phyloP scores from a whole-genome alignment of 2,113 vertebrate species.

The Balaenoptera acutorostrata region DNA sequence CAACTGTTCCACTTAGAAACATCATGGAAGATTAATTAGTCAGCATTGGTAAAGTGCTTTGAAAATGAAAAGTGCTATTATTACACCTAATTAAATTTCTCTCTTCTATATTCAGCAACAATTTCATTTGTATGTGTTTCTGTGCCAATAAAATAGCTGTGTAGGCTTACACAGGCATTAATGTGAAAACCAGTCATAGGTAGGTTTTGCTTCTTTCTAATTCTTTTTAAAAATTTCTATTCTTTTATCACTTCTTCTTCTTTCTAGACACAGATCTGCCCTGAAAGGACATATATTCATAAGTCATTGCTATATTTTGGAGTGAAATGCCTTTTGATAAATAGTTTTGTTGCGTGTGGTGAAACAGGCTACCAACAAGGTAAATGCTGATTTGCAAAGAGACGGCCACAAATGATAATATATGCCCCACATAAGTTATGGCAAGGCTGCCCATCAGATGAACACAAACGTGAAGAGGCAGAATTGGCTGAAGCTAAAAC shows the following conservation, averaged over 20 bases:
- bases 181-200: neutral
- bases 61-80: conserved; percentile 61
- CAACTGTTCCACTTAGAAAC: conserved; percentile 7
- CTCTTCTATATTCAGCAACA: conserved; percentile 52
- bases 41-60: conserved; percentile 54
- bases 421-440: neutral
- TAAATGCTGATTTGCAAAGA: conserved; percentile 73
- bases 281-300: neutral
- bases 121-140: conserved; percentile 63
- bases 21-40: conserved; percentile 54
- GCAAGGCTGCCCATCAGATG: conserved; percentile 61
- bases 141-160: conserved; percentile 35
- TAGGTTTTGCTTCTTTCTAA: neutral
- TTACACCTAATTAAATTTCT: conserved; percentile 66
- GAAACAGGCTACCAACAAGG: conserved; percentile 9
- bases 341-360: neutral
- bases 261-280: neutral
- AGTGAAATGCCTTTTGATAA: neutral
- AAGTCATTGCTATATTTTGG: neutral
- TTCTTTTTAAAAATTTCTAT: neutral
- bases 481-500: neutral
- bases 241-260: neutral
- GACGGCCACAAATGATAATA: conserved; percentile 54
- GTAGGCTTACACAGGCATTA: neutral
- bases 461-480: conserved; percentile 54